phyloP scores from a whole-genome alignment of 2,113 vertebrate genomes.

The Sisor rabdophorus region DNA sequence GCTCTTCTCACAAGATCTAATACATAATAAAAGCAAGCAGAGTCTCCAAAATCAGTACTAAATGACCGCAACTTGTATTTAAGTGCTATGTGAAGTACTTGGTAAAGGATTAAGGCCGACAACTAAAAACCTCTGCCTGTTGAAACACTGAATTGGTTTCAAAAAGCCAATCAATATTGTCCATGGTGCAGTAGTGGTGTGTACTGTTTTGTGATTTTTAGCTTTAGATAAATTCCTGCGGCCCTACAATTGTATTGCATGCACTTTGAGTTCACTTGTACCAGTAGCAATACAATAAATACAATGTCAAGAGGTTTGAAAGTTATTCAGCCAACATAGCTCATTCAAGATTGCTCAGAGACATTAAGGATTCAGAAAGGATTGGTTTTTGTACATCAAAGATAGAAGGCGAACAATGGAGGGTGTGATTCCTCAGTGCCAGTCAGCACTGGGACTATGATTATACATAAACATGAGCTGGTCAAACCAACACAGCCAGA shows the following conservation, averaged over 20 bases:
- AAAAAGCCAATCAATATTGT: constrained; percentile 26
- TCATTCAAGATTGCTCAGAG: not conserved
- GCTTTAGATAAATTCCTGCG: constrained; percentile 5
- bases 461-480: constrained; percentile 45
- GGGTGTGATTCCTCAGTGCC: constrained; percentile 4
- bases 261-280: not conserved
- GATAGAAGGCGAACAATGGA: not conserved
- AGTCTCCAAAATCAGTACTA: constrained; percentile 18
- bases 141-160: constrained; percentile 7
- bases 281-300: not conserved
- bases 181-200: not conserved
- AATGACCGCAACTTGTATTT: constrained; percentile 35
- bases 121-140: not conserved
- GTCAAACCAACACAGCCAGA: constrained; percentile 24
- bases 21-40: constrained; percentile 48
- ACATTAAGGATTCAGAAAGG: constrained; percentile 22
- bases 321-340: constrained; percentile 5
- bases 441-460: constrained; percentile 32
- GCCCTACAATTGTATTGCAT: constrained; percentile 3
- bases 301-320: not conserved
- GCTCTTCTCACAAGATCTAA: constrained; percentile 48
- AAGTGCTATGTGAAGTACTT: constrained; percentile 32
- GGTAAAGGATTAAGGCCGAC: constrained; percentile 24
- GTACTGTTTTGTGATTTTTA: constrained; percentile 5
- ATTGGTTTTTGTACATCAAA: not conserved